Base-by-base conservation (phyloP, 2,113 vertebrate species). In the Gorsachius goisagi region DNA sequence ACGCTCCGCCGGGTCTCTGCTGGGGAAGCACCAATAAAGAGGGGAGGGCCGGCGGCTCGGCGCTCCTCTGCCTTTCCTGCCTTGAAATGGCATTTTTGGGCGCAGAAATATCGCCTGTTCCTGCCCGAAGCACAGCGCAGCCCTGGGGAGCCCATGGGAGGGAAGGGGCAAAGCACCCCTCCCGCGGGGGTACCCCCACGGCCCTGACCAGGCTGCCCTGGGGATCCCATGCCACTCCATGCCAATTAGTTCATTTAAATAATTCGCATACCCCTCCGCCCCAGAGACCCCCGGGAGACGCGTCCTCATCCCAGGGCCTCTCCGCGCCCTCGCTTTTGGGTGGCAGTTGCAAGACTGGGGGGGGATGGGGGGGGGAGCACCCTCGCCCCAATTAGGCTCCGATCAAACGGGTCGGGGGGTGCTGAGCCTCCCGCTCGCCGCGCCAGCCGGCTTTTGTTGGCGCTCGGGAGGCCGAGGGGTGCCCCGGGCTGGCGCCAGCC, bases 401-500 rank as follows among this genome's bases (percentile, higher is more conserved):
- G 44, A 79, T 89, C 81, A 86, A 73, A 82, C 21, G 4, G 50
- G 68, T 44, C 15, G 12, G 71, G 81, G 90, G 82, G 71, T 87
- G 73, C 68, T 1, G 27, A 63, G 72, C 72, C 59, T 45, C 81
- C 88, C 13, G 32, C 85, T 68, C 68, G 12, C 84, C 33, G 8
- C 85, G 9, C 72, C 91, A 86, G 72, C 75, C 91, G 7, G 17
- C 82, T 27, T 97, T 96, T 96, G 95, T 96, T 88, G 90, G 89
- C 3, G 58, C 79, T 91, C 39, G n/a, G 84, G 81, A 95, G 93
- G 89, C 92, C 78, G 69, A 68, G 96, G 96, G 93, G 88, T 59
- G 90, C 92, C 96, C 88, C 72, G 94, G 94, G 90, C 97, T 98
- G 98, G 98, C 98, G 98, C 98, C 98, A 91, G 95, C 96, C 79